Percentiles rank a stretch among this genome's conserved stretches.
These are phyloP conservation scores for Drosophila parthenogenetica DNA, from an alignment of 2,888 invertebrate species.

Conservation along the genomic window DNA sequence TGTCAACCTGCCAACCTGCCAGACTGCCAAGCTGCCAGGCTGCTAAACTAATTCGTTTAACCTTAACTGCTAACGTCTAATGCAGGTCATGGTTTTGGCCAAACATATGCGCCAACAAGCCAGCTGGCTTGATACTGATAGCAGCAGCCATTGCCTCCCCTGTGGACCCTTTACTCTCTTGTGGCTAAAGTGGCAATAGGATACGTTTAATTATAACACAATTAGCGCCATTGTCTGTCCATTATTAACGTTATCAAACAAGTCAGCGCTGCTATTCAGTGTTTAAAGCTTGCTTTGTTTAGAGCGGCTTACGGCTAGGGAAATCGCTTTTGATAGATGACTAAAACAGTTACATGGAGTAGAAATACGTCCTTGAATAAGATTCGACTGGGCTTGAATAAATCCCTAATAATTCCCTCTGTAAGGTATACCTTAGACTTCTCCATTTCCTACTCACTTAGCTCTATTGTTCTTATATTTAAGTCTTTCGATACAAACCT, in stretches of 20 bases:
- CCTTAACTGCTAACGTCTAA: slow-evolving; percentile 31
- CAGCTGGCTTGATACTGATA: background rate
- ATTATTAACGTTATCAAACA: background rate
- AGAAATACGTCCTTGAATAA: too few species aligned
- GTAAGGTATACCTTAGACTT: too few species aligned
- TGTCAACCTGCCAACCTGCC: background rate
- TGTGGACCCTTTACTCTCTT: background rate
- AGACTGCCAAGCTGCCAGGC: background rate
- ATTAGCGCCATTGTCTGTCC: slow-evolving; percentile 18
- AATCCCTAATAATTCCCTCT: too few species aligned
- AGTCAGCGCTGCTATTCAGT: background rate
- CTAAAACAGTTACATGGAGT: too few species aligned
- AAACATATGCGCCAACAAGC: slow-evolving; percentile 26
- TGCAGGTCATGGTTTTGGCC: slow-evolving; percentile 23
- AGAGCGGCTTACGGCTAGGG: background rate
- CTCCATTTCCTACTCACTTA: too few species aligned
- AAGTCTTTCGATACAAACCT: too few species aligned
- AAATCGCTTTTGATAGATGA: too few species aligned
- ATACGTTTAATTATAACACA: slow-evolving; percentile 22
- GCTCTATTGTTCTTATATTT: too few species aligned
- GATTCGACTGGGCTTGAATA: too few species aligned
- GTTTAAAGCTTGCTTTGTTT: background rate
- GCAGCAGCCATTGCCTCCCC: too few species aligned
- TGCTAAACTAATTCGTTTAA: slow-evolving; percentile 45
- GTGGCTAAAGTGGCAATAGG: background rate